phyloP scores from a whole-genome alignment of 2,797 vertebrate species.

The Lindbergichthys nudifrons region DNA sequence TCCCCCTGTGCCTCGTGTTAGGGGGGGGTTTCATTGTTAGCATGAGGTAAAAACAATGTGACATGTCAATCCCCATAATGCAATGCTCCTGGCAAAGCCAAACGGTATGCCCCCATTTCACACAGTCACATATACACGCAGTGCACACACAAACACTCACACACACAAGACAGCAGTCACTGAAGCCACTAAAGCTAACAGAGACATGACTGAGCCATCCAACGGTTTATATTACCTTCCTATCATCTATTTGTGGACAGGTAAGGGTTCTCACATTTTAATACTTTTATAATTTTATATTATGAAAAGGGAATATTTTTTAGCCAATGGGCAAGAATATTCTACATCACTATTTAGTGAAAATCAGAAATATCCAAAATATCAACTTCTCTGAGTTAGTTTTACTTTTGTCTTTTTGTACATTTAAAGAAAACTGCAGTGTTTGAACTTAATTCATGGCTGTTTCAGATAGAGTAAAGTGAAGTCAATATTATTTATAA shows the following conservation, averaged over 20 bases:
- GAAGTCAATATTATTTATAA: neutral
- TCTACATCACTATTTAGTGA: neutral
- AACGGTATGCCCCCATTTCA: conserved; percentile 52
- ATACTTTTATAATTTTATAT: neutral
- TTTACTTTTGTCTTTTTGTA: neutral
- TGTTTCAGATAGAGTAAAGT: neutral
- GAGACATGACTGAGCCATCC: conserved; percentile 65
- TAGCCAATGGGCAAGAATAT: neutral
- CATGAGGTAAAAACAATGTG: conserved; percentile 76
- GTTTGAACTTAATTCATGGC: neutral
- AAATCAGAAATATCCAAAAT: neutral
- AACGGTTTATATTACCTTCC: conserved; percentile 74
- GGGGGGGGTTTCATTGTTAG: conserved; percentile 63
- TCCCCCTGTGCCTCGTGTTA: conserved; percentile 16
- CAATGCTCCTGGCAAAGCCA: conserved; percentile 65
- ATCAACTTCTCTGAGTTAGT: neutral
- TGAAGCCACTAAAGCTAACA: conserved; percentile 16
- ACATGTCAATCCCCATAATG: conserved; percentile 71
- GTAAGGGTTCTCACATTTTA: conserved; percentile 55
- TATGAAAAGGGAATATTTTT: neutral
- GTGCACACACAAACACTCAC: conserved; percentile 11
- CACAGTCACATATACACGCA: conserved; percentile 30
- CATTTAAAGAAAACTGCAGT: neutral
- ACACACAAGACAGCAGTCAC: conserved; percentile 9
- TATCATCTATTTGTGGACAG: conserved; percentile 75